phyloP scores from a whole-genome alignment of 2,797 vertebrate species.

The Megalops cyprinoides region DNA sequence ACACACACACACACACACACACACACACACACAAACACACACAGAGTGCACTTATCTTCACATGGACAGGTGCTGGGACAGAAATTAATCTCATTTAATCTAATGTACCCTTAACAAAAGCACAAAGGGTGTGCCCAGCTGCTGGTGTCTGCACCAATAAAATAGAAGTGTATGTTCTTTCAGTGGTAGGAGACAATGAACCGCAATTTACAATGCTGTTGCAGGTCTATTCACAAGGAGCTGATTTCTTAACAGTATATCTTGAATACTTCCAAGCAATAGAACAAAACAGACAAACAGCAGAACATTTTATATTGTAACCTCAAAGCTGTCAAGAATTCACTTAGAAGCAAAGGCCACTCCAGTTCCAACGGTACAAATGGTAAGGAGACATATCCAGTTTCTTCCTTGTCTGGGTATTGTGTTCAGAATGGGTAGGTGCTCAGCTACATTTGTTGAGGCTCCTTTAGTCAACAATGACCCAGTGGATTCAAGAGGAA shows the following conservation, averaged over 20 bases:
- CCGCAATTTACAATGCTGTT: background rate
- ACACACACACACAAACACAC: background rate
- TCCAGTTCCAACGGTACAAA: background rate
- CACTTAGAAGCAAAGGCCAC: background rate
- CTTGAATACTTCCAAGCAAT: background rate
- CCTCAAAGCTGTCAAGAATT: background rate
- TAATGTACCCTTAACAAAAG: background rate
- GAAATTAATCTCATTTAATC: too few relatives aligned
- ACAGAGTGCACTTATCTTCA: background rate
- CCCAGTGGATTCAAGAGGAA: too few relatives aligned
- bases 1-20: background rate
- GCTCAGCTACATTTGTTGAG: too few relatives aligned
- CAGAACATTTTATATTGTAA: background rate
- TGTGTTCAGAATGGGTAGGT: background rate
- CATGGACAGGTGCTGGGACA: background rate
- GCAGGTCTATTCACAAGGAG: too few relatives aligned
- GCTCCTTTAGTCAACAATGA: too few relatives aligned
- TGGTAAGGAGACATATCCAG: background rate
- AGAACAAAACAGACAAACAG: background rate
- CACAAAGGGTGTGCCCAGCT: background rate
- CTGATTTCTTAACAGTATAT: too few relatives aligned
- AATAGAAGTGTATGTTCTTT: background rate
- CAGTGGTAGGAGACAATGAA: background rate
- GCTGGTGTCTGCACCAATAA: background rate
- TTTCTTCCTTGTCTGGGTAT: background rate